Base-by-base conservation (phyloP, 2,888 invertebrate genomes). In the Xylocampa areola region DNA sequence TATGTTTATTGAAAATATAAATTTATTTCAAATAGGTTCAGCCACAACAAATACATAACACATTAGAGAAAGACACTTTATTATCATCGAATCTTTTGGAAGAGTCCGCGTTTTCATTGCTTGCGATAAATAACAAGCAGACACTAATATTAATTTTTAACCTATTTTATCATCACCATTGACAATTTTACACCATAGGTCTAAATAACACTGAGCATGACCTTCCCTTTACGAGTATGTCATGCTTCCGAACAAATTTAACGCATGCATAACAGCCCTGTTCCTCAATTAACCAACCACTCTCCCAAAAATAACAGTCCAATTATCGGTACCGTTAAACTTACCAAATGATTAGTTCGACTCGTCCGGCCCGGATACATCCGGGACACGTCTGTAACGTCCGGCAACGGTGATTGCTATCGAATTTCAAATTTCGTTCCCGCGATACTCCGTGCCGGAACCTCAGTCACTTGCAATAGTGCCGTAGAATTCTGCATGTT, bases 351-450 rank as follows among this genome's bases (percentile, higher is more conserved):
- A 74, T 76, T 73, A 76, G 70, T 66, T 73, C 51, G 41, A 23
- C 40, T 40, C 73, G 53, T 62, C 68, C 68, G 68, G 57, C 58
- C 68, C 65, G 65, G 76, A 63, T 48, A 60, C 71, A 58, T 62
- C 47, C 76, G 73, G 73, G 73, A 73, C 66, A 68, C 70, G 76
- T 74, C 74, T 51, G 58, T 59, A 61, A 60, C 70, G 62, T 77
- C 80, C 77, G 79, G 67, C 47, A 16, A 53, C 49, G 36, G 45
- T 27, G 71, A 77, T 77, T 60, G 60, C 70, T 70, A 82, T 83
- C 82, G 81, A 80, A 80, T 83, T 83, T 81, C 80, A 82, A 83
- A 83, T 80, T 80, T 80, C 64, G 73, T 65, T 64, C 69, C 55
- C 58, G 49, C 50, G 72, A 61, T 74, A 63, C 35, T 57, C 55